Percentiles rank a stretch among this genome's conserved stretches.
These are phyloP conservation scores for Hyposoter dolosus DNA, from an alignment of 2,888 invertebrate species.

Conservation along the genomic window DNA sequence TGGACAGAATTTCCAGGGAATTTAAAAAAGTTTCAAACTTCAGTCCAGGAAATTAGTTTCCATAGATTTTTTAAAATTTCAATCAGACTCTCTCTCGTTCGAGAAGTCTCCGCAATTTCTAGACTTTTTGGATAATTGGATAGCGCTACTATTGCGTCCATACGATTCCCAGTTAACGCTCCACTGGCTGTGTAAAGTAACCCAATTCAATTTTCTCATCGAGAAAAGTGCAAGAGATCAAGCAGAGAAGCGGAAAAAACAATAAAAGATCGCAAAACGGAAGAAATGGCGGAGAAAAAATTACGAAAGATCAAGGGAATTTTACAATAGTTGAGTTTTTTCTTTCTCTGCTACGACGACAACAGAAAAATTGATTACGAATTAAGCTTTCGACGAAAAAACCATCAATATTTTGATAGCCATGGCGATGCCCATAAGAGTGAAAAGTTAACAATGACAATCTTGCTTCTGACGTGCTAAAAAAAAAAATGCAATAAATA, in stretches of 20 bases:
- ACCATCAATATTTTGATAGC: neutral
- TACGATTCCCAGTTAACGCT: conserved; percentile 39
- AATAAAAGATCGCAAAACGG: neutral
- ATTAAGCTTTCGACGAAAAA: neutral
- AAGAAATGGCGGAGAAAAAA: neutral
- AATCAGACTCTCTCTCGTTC: conserved; percentile 49
- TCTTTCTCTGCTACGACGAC: conserved; percentile 18
- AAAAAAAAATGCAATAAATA: neutral
- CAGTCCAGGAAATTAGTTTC: neutral
- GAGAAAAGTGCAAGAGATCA: conserved; percentile 37
- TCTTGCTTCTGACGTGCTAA: neutral
- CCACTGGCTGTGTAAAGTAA: conserved; percentile 43
- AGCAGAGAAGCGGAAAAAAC: neutral
- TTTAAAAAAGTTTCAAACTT: neutral
- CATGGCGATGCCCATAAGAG: neutral
- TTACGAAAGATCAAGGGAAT: conserved; percentile 20
- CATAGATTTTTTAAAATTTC: conserved; percentile 31
- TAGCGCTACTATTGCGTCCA: conserved; percentile 28
- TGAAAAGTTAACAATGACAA: neutral
- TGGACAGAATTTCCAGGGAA: neutral
- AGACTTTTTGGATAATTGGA: conserved; percentile 56
- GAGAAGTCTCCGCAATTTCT: conserved; percentile 40
- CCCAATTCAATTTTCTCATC: conserved; percentile 55
- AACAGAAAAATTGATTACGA: neutral
- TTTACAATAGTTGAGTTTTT: conserved; percentile 27